Percentiles rank a stretch among this genome's conserved stretches.
phyloP scores from a whole-genome alignment of 2,888 invertebrate species.

The Erebia epiphron region DNA sequence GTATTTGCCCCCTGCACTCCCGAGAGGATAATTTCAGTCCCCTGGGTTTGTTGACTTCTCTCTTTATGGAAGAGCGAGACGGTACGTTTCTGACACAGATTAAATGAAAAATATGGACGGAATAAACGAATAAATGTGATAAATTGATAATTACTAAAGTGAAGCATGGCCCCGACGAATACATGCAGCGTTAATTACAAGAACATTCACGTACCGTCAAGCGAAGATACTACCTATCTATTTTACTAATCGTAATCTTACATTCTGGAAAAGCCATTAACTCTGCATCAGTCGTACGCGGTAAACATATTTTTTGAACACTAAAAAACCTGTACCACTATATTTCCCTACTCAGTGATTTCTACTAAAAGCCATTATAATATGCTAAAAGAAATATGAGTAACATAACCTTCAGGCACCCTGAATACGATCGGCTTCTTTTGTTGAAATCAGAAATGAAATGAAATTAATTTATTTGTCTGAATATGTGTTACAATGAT shows the following conservation, averaged over 20 bases:
- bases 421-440: background rate
- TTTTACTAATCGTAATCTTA: background rate
- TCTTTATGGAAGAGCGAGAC: conserved; percentile 52
- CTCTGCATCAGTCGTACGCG: no score
- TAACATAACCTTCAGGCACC: background rate
- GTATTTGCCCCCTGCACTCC: conserved; percentile 47
- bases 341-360: no score
- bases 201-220: background rate
- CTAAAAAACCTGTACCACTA: no score
- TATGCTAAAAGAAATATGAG: background rate
- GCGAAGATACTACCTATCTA: background rate
- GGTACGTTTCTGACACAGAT: conserved; percentile 45
- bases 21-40: conserved; percentile 62
- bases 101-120: background rate
- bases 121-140: background rate
- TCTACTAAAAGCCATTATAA: background rate
- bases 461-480: no score
- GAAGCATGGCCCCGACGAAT: background rate
- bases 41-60: conserved; percentile 55
- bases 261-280: background rate
- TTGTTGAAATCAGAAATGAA: background rate
- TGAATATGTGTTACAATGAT: no score
- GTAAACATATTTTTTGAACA: no score
- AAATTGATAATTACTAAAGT: background rate
- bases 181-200: background rate